Evolutionary conservation across 2,888 invertebrate genomes (phyloP).

Genomic region (Pollenia labialis): DNA sequence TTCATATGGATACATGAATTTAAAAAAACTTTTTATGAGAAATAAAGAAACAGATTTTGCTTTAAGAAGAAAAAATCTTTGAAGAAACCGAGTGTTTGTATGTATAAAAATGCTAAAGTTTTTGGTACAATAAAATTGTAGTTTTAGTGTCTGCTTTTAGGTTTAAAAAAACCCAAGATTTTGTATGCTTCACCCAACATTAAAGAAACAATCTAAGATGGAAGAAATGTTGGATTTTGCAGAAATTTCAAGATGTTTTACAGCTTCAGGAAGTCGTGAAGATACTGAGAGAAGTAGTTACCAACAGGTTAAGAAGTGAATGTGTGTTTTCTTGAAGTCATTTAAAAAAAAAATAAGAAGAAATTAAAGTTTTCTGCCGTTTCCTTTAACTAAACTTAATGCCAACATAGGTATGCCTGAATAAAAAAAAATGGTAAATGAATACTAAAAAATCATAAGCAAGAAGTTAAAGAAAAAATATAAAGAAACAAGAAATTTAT

Average conservation of each 20-base stretch:
- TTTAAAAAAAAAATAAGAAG: constrained; percentile 43
- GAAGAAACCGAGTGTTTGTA: constrained; percentile 24
- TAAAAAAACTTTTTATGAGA: constrained; percentile 24
- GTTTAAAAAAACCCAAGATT: no score
- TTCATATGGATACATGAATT: neutral
- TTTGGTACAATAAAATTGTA: neutral
- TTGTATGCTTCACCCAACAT: constrained; percentile 22
- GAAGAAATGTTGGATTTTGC: constrained; percentile 32
- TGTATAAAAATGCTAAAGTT: neutral
- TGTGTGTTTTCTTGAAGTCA: constrained; percentile 54
- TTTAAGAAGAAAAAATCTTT: constrained; percentile 25
- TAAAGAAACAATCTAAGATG: neutral
- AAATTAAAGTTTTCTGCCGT: constrained; percentile 58
- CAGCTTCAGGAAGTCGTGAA: neutral
- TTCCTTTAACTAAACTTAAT: constrained; percentile 17
- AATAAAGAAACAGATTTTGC: constrained; percentile 38
- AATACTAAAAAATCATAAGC: neutral
- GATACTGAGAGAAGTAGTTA: neutral
- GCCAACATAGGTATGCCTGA: neutral
- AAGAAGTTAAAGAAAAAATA: constrained; percentile 42
- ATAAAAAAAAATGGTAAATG: neutral
- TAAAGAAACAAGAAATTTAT: constrained; percentile 52
- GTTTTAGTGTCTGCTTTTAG: no score
- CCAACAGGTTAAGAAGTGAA: constrained; percentile 64
- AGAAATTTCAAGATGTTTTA: constrained; percentile 7